Conservation (phyloP, 2,113 vertebrate genomes). For the Jacana jacana region DNA sequence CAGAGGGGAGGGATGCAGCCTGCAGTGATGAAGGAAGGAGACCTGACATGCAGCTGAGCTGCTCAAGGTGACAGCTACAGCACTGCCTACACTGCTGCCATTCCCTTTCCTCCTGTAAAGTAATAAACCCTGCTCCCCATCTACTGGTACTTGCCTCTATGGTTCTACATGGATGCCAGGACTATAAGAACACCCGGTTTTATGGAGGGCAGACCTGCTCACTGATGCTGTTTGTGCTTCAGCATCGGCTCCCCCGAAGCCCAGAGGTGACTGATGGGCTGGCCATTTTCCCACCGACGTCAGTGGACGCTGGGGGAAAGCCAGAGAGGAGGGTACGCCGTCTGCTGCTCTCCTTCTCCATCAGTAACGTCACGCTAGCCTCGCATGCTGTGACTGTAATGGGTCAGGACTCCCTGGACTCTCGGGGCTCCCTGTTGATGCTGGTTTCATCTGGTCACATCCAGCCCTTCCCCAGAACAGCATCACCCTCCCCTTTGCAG, state of each 20-base stretch:
- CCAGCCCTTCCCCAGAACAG: neutral
- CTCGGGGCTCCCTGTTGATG: neutral
- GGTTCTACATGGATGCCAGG: neutral
- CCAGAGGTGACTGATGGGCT: neutral
- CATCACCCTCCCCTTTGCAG: neutral
- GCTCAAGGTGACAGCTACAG: fast-evolving
- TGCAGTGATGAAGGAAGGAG: neutral
- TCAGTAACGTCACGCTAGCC: neutral
- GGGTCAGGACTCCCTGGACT: neutral
- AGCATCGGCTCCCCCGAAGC: neutral
- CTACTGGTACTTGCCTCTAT: neutral
- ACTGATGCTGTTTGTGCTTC: fast-evolving
- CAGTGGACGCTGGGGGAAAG: neutral
- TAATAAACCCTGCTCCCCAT: neutral
- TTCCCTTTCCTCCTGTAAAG: neutral
- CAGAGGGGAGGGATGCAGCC: neutral
- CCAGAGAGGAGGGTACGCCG: fast-evolving
- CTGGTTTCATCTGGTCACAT: neutral
- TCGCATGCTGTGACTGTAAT: neutral
- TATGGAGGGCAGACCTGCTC: too few relatives aligned
- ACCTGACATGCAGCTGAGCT: neutral
- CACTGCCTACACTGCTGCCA: fast-evolving
- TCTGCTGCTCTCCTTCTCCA: neutral
- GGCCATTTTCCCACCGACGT: fast-evolving
- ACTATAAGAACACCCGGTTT: neutral